phyloP scores from a whole-genome alignment of 1,140 invertebrate genomes.

The Cyclina sinensis region DNA sequence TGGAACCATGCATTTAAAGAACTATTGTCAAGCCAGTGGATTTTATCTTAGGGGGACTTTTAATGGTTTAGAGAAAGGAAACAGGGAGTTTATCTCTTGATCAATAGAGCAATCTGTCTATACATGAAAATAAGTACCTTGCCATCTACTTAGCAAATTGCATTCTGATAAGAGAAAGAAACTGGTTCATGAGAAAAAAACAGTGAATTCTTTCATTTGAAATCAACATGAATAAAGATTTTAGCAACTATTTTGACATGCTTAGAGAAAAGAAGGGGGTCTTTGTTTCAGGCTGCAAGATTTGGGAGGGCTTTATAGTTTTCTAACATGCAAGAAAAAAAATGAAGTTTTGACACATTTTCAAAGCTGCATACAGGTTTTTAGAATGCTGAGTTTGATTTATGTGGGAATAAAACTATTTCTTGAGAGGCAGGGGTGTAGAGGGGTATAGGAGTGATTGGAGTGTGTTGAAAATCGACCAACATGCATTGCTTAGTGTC shows the following conservation, averaged over 20 bases:
- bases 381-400: neutral
- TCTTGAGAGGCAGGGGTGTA: too few species aligned
- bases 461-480: too few species aligned
- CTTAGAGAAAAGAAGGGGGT: neutral
- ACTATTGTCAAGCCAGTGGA: too few species aligned
- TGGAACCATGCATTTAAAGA: too few species aligned
- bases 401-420: too few species aligned
- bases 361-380: neutral
- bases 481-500: too few species aligned
- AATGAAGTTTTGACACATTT: neutral
- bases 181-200: neutral
- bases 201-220: slow-evolving; percentile 15
- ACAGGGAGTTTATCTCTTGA: neutral
- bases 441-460: too few species aligned
- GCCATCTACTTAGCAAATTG: neutral
- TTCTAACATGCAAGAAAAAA: slow-evolving; percentile 9
- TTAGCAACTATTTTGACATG: neutral
- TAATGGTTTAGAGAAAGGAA: too few species aligned
- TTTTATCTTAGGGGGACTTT: too few species aligned
- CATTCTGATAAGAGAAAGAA: neutral
- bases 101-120: neutral
- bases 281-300: neutral
- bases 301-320: neutral
- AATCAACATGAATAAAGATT: neutral
- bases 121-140: neutral